These are phyloP conservation scores for Acridotheres tristis DNA, from an alignment of 2,797 vertebrate genomes.

Conservation along the genomic window DNA sequence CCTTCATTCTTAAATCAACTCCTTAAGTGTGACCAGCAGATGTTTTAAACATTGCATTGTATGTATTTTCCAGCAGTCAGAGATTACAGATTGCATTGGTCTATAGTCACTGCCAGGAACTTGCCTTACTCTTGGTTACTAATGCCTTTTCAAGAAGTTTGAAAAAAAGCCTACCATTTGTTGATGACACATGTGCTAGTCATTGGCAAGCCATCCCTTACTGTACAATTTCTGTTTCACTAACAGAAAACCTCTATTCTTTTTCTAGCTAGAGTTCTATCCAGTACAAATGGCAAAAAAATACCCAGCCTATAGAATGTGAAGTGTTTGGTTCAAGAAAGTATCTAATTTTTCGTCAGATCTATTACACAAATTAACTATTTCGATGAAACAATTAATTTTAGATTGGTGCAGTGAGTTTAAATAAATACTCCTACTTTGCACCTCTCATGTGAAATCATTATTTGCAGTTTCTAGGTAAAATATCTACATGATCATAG, in stretches of 20 bases:
- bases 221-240: neutral
- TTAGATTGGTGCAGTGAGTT: neutral
- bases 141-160: constrained; percentile 7
- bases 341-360: neutral
- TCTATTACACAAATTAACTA: neutral
- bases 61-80: neutral
- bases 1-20: neutral
- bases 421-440: neutral
- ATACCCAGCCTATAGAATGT: neutral
- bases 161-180: neutral
- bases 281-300: neutral
- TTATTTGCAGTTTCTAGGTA: neutral
- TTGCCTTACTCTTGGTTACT: neutral
- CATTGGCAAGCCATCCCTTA: neutral
- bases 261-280: neutral
- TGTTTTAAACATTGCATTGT: neutral
- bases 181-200: neutral
- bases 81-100: neutral
- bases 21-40: neutral
- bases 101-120: neutral
- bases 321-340: neutral
- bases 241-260: neutral
- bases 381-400: neutral
- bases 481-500: neutral
- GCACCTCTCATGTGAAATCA: neutral